Percentiles rank a stretch among this genome's conserved stretches.
Evolutionary conservation across 92 coral and sea anemone genomes (phyloP).

Genomic region (Anthopleura xanthogrammica): DNA sequence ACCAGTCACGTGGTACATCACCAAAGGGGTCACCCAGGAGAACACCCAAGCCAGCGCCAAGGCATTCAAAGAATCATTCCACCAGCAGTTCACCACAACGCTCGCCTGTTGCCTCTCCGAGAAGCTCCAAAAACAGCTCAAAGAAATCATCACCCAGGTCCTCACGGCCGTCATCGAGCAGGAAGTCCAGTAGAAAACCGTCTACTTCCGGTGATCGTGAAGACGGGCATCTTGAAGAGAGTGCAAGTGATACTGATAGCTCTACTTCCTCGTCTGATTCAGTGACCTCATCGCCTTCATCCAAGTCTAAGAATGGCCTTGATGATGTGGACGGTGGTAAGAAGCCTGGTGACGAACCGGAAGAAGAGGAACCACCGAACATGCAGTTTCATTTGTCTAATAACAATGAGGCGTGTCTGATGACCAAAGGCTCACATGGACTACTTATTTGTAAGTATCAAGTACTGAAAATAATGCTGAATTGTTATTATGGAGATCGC

Average conservation of each 20-base stretch:
- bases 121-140: slow-evolving; percentile 39
- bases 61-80: slow-evolving; percentile 30
- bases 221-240: slow-evolving; percentile 27
- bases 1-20: slow-evolving; percentile 28
- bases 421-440: slow-evolving; percentile 98
- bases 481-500: too few species aligned
- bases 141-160: slow-evolving; percentile 54
- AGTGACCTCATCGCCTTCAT: slow-evolving; percentile 44
- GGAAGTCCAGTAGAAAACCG: slow-evolving; percentile 44
- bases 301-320: slow-evolving; percentile 32
- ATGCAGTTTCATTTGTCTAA: slow-evolving; percentile 77
- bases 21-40: slow-evolving; percentile 57
- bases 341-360: slow-evolving; percentile 32
- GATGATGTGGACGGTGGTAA: slow-evolving; percentile 35
- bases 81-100: slow-evolving; percentile 25
- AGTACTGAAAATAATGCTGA: not conserved
- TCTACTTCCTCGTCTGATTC: slow-evolving; percentile 58
- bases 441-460: slow-evolving; percentile 87
- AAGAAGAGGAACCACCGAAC: slow-evolving; percentile 70
- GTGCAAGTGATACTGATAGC: slow-evolving; percentile 61
- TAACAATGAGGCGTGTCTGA: slow-evolving; percentile 91
- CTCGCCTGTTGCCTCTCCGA: slow-evolving; percentile 39
- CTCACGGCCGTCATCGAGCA: slow-evolving; percentile 51
- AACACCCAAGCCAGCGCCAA: slow-evolving; percentile 39
- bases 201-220: slow-evolving; percentile 45